Evolutionary conservation across 2,888 invertebrate species (phyloP).

Genomic region (Sphaeridia pumilis): DNA sequence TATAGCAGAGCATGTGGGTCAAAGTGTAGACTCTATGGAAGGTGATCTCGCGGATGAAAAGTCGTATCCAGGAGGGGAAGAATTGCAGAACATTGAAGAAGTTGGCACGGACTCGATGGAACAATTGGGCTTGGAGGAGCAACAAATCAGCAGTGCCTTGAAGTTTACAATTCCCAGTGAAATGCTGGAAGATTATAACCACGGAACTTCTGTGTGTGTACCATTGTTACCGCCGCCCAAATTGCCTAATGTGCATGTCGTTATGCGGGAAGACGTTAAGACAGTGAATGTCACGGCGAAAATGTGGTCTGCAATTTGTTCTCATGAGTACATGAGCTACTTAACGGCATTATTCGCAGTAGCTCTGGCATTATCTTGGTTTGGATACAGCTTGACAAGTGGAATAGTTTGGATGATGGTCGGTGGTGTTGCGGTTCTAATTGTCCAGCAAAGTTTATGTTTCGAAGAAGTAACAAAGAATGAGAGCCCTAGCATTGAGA

Average conservation of each 20-base stretch:
- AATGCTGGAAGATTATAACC: background rate
- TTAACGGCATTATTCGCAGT: slow-evolving; percentile 12
- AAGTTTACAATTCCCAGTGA: background rate
- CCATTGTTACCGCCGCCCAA: too few relatives aligned
- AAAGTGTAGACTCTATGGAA: background rate
- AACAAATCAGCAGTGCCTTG: background rate
- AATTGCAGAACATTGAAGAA: slow-evolving; percentile 18
- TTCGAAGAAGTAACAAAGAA: too few relatives aligned
- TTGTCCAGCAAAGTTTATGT: slow-evolving; percentile 9
- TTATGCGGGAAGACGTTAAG: slow-evolving; percentile 4
- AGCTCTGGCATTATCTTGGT: slow-evolving; percentile 9
- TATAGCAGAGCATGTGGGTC: slow-evolving; percentile 23
- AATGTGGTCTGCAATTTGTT: slow-evolving; percentile 1
- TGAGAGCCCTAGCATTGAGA: too few relatives aligned
- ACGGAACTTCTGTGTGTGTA: background rate
- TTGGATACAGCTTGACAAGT: background rate
- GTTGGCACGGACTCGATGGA: slow-evolving; percentile 26
- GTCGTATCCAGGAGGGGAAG: background rate
- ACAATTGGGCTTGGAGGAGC: background rate
- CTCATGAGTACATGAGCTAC: slow-evolving; percentile 14
- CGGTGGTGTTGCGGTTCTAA: slow-evolving; percentile 6
- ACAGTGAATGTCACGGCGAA: slow-evolving; percentile 5
- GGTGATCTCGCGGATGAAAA: background rate
- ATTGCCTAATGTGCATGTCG: background rate
- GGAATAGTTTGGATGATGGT: slow-evolving; percentile 9